phyloP scores from a whole-genome alignment of 2,113 vertebrate genomes.

The Jacana jacana region DNA sequence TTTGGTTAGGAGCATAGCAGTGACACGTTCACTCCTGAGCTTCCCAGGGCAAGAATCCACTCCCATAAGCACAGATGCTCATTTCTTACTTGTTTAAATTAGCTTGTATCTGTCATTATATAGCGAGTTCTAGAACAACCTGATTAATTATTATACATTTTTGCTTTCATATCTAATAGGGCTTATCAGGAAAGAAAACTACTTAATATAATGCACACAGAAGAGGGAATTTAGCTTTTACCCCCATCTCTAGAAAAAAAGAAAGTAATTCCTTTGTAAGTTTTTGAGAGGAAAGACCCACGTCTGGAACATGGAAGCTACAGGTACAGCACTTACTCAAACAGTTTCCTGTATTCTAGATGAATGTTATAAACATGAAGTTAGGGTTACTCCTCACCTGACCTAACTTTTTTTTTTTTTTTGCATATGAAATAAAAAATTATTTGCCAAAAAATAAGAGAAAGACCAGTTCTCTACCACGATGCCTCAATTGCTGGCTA shows the following conservation, averaged over 20 bases:
- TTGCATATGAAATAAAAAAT: neutral
- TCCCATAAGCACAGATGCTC: neutral
- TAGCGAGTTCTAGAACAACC: neutral
- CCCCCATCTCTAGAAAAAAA: neutral
- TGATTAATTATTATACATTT: neutral
- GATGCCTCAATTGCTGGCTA: neutral
- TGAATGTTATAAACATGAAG: neutral
- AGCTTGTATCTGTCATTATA: neutral
- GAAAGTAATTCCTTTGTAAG: neutral
- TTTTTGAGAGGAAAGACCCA: neutral
- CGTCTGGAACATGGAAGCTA: neutral
- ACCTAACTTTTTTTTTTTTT: neutral
- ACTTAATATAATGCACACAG: neutral
- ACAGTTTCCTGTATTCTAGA: neutral
- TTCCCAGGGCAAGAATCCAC: neutral
- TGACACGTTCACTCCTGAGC: neutral
- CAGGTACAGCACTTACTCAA: neutral
- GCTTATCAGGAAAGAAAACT: neutral
- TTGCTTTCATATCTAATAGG: neutral
- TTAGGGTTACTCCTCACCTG: neutral
- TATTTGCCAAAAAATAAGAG: neutral
- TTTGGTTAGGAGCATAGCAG: neutral
- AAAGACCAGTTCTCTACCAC: neutral
- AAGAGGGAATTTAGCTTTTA: accelerated
- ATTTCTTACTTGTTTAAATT: neutral